Percentiles rank a stretch among this genome's conserved stretches.
phyloP scores from a whole-genome alignment of 92 coral and sea anemone species.

The Porites rus region DNA sequence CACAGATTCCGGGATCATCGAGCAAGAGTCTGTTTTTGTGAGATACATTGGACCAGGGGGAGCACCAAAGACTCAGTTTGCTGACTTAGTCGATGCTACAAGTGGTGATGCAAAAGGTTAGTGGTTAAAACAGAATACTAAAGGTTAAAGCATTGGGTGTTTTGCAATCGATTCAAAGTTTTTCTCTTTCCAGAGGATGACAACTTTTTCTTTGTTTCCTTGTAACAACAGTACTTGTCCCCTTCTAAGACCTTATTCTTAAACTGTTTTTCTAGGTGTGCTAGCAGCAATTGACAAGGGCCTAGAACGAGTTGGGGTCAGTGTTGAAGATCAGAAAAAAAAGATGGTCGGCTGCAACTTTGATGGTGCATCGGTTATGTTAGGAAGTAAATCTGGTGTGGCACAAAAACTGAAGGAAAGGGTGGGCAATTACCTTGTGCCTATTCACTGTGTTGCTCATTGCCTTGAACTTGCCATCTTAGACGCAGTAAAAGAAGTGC shows the following conservation, averaged over 20 bases:
- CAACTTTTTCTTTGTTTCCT: conserved; percentile 19
- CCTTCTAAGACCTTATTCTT: conserved; percentile 20
- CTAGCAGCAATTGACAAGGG: conserved; percentile 33
- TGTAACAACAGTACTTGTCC: conserved; percentile 19
- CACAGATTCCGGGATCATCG: conserved; percentile 27
- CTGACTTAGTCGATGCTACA: conserved; percentile 13
- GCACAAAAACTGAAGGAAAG: neutral
- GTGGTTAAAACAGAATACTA: conserved; percentile 4
- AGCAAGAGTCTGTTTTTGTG: conserved; percentile 44
- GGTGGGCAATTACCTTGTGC: neutral
- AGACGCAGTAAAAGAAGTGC: neutral
- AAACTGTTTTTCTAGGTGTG: conserved; percentile 3
- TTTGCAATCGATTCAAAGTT: conserved; percentile 3
- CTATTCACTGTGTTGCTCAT: conserved; percentile 6
- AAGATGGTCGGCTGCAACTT: neutral
- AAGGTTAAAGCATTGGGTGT: conserved; percentile 7
- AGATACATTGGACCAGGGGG: conserved; percentile 29
- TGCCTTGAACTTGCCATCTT: neutral
- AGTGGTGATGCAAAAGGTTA: conserved; percentile 1
- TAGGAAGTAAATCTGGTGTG: neutral
- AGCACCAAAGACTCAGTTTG: conserved; percentile 22
- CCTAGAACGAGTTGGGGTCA: conserved; percentile 19
- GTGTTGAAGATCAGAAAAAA: conserved; percentile 20
- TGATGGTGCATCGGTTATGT: neutral
- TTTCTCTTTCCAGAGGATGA: conserved; percentile 17